Percentiles rank a stretch among this genome's conserved stretches.
phyloP scores from a whole-genome alignment of 2,113 vertebrate genomes.

The Anolis sagrei region DNA sequence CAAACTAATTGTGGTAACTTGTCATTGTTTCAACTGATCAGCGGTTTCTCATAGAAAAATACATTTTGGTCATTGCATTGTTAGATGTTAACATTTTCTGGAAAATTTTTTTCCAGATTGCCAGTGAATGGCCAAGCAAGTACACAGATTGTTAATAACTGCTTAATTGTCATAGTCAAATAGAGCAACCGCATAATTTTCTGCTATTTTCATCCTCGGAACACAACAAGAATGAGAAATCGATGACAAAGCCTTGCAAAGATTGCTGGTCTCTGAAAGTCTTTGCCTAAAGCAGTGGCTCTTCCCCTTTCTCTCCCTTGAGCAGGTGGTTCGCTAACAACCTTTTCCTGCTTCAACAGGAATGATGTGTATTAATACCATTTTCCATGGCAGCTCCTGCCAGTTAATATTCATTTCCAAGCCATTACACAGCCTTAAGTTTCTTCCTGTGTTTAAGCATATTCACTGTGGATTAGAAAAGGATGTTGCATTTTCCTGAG shows the following conservation, averaged over 20 bases:
- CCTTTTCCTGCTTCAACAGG: slow-evolving; percentile 49
- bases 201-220: slow-evolving; percentile 63
- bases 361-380: slow-evolving; percentile 9
- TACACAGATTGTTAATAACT: slow-evolving; percentile 66
- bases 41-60: slow-evolving; percentile 52
- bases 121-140: slow-evolving; percentile 63
- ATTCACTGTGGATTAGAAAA: not conserved
- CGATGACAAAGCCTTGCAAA: slow-evolving; percentile 40
- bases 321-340: slow-evolving; percentile 41
- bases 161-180: slow-evolving; percentile 66
- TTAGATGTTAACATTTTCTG: slow-evolving; percentile 63
- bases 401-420: slow-evolving; percentile 42
- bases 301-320: slow-evolving; percentile 27
- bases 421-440: slow-evolving; percentile 18
- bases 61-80: slow-evolving; percentile 61
- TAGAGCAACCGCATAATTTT: slow-evolving; percentile 63
- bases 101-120: slow-evolving; percentile 60
- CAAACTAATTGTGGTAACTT: slow-evolving; percentile 46
- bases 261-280: slow-evolving; percentile 44
- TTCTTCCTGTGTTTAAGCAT: slow-evolving; percentile 54
- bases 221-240: slow-evolving; percentile 55
- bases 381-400: slow-evolving; percentile 58
- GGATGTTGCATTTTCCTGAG: slow-evolving; percentile 41
- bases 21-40: slow-evolving; percentile 48
- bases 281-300: slow-evolving; percentile 31